Evolutionary conservation across 2,888 invertebrate genomes (phyloP).

Genomic region (Lasioglossum villosulum): DNA sequence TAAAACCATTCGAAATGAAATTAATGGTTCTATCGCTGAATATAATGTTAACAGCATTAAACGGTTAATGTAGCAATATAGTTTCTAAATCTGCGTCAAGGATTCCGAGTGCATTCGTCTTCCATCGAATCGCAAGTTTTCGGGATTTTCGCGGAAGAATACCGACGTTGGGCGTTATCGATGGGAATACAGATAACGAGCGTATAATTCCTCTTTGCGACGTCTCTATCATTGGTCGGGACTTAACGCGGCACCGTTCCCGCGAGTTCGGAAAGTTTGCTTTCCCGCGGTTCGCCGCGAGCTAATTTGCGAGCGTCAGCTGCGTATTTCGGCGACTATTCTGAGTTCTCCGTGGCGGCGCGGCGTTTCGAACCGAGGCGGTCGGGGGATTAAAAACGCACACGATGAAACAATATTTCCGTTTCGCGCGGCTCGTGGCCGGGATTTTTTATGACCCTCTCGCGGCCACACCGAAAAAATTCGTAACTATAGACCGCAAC

Average conservation of each 20-base stretch:
- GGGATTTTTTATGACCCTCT: slow-evolving; percentile 24
- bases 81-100: background rate
- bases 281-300: slow-evolving; percentile 61
- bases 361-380: slow-evolving; percentile 32
- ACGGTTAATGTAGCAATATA: background rate
- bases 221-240: slow-evolving; percentile 49
- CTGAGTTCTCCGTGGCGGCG: slow-evolving; percentile 52
- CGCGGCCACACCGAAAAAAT: background rate
- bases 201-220: slow-evolving; percentile 52
- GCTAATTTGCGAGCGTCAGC: slow-evolving; percentile 72
- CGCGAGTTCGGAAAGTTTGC: slow-evolving; percentile 61
- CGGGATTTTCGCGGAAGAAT: slow-evolving; percentile 22
- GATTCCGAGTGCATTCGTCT: slow-evolving; percentile 12
- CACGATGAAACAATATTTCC: slow-evolving; percentile 47
- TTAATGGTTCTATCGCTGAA: background rate
- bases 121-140: slow-evolving; percentile 29
- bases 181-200: slow-evolving; percentile 52
- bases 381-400: slow-evolving; percentile 48
- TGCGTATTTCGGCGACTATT: slow-evolving; percentile 69
- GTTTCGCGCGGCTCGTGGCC: slow-evolving; percentile 7
- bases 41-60: background rate
- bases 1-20: background rate
- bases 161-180: slow-evolving; percentile 36
- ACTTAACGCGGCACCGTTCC: slow-evolving; percentile 45
- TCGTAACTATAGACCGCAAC: background rate